Evolutionary conservation across 2,888 invertebrate genomes (phyloP), one percentile per base, ranked within the genome.

Genomic region (Acutogordius australiensis): DNA sequence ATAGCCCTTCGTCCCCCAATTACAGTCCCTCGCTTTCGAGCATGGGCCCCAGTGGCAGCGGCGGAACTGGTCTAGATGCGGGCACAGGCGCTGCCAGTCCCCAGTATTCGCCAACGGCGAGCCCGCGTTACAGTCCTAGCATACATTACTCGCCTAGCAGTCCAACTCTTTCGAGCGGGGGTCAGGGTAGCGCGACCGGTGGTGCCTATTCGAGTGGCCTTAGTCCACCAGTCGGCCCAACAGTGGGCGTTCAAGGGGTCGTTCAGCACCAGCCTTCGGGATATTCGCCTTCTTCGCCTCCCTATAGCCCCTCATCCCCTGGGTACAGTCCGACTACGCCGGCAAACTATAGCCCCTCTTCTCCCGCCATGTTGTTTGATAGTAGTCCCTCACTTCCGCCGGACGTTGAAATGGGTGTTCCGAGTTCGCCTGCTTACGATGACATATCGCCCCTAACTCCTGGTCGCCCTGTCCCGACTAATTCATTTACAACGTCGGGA

Each of bases 301-400:
- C 66, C 23, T 73, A 72, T 64, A 79, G 80, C 0, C 84, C 84
- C 2, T 79, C 79, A 30, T 73, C 74, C 8, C 77, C 72, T 8
- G 66, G 66, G 37, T 72, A 72, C 65, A 45, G 45, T 63, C 51
- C 51, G 4, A 51, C 51, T 51, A 51, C n/a, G 4, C 44, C 44
- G 44, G 44, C 82, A 1, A 80, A 78, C 64, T 84, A 84, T 67
- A 83, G 83, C 1, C 84, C 86, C 2, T 80, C 81, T 0, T 81
- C 80, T 1, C 85, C 85, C 0, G 80, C 79, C 61, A 84, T 84
- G 61, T 63, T n/a, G 64, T 72, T 2, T 8, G 72, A 70, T 1
- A 70, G 70, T 21, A 69, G 69, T 58, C n/a, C n/a, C n/a, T n/a
- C n/a, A n/a, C n/a, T n/a, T n/a, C n/a, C n/a, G n/a, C n/a, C n/a